Base-by-base conservation (phyloP, 2,113 vertebrate genomes). In the Camelus dromedarius region DNA sequence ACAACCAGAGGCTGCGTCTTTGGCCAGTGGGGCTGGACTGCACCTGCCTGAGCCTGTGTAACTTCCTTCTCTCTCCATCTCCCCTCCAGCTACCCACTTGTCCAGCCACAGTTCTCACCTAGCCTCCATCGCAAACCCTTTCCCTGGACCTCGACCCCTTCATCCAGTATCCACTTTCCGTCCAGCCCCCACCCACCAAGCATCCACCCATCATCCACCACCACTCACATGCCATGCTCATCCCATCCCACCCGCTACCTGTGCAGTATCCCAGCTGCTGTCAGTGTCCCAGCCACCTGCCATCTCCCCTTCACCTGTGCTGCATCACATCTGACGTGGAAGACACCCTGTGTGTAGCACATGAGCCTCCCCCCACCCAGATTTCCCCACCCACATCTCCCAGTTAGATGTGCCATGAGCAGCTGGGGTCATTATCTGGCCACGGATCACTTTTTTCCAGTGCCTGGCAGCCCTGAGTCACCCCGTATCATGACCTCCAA, bases 21-120 rank as follows among this genome's bases (percentile, higher is more conserved):
- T 32, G 69, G 67, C 70, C 62, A n/a, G 8, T 0, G 8, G 69
- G 28, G 26, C 79, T 8, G 18, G 14, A 11, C 48, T 18, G 24
- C 26, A 4, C 46, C n/a, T 30, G 66, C 54, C 66, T 10, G 32
- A 14, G 24, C 58, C 42, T 20, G 0, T 0, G 10, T 0, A 0
- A 18, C 52, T 3, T 42, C 20, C 46, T 58, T 0, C 0, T 32
- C 62, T 60, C 35, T 56, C 5, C 3, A 0, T 48, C 52, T 60
- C n/a, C 32, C 3, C n/a, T 66, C 64, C 62, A n/a, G 20, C 19
- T 32, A 1, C 30, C 14, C 11, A 10, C 62, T 30, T 30, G 8
- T 26, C 46, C 73, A 81, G 56, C 20, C 66, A 20, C n/a, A 12
- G 62, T 15, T 8, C 10, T 86, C 30, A 3, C 38, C 46, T 3